Percentiles rank a stretch among this genome's conserved stretches.
Evolutionary conservation across 2,113 vertebrate species (phyloP).

Genomic region (Sigmodon hispidus): DNA sequence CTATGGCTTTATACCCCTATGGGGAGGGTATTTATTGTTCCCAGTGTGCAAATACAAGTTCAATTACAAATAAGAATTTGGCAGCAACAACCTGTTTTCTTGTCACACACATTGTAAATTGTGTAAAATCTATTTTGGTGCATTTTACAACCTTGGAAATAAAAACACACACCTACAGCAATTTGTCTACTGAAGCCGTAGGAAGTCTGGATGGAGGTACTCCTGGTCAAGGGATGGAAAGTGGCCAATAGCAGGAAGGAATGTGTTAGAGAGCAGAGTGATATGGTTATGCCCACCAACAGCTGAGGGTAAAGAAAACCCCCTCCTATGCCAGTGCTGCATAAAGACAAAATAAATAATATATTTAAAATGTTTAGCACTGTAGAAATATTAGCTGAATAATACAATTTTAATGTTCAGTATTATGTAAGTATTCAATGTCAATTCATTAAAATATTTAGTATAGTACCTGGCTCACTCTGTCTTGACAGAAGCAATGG

Average conservation of each 20-base stretch:
- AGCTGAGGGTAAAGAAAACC: not conserved
- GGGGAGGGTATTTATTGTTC: constrained; percentile 65
- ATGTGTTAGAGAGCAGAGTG: not conserved
- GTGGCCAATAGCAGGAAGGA: constrained; percentile 42
- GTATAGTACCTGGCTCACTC: not conserved
- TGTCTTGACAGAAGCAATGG: not conserved
- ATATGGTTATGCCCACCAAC: not conserved
- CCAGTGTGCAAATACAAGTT: constrained; percentile 64
- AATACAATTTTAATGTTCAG: not conserved
- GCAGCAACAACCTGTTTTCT: constrained; percentile 78
- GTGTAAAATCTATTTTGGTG: constrained; percentile 77
- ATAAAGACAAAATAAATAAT: not conserved
- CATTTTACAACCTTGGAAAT: constrained; percentile 84
- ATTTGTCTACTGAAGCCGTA: constrained; percentile 77
- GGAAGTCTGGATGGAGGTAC: constrained; percentile 82
- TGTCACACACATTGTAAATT: constrained; percentile 80
- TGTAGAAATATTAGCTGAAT: not conserved
- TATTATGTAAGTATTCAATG: not conserved
- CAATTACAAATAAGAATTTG: constrained; percentile 78
- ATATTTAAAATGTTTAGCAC: not conserved
- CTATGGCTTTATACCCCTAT: constrained; percentile 35
- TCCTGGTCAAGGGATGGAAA: constrained; percentile 78
- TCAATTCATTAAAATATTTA: not conserved
- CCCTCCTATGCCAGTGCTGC: not conserved
- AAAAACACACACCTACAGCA: constrained; percentile 76